A percentile compares a stretch with the other conserved stretches of the same genome.
These are phyloP conservation scores for Hymenopus coronatus DNA, from an alignment of 2,888 invertebrate species.

Conservation along the genomic window DNA sequence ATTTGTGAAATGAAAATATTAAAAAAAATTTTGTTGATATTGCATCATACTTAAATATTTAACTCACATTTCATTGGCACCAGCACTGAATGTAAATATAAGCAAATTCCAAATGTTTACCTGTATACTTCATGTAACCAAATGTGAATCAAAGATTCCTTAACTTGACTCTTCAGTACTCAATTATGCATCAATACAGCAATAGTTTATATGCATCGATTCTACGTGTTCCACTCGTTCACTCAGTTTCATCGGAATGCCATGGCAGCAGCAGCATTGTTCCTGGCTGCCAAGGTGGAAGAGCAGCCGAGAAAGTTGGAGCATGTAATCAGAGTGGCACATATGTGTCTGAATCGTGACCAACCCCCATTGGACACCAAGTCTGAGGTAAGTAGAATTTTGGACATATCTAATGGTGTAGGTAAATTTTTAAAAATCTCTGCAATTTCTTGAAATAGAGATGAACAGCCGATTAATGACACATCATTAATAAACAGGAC, in stretches of 20 bases:
- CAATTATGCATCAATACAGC: conserved; percentile 98
- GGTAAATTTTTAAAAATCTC: not conserved
- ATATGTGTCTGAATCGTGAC: conserved; percentile 75
- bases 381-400: conserved; percentile 60
- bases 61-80: not conserved
- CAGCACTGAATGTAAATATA: not conserved
- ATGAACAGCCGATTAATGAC: not conserved
- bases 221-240: conserved; percentile 98
- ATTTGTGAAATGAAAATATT: too few species aligned
- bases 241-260: conserved; percentile 91
- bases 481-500: not conserved
- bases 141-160: conserved; percentile 37
- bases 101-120: too few species aligned
- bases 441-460: conserved; percentile 6
- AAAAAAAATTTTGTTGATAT: too few species aligned
- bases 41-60: not conserved
- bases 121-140: not conserved
- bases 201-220: conserved; percentile 98
- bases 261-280: conserved; percentile 91
- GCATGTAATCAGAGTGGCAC: conserved; percentile 91
- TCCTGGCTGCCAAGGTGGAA: conserved; percentile 97
- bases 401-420: not conserved
- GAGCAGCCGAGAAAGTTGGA: conserved; percentile 97
- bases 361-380: conserved; percentile 61
- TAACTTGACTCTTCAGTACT: conserved; percentile 54